Evolutionary conservation across 1,140 invertebrate species (phyloP).

Genomic region (Bombus difficillimus): DNA sequence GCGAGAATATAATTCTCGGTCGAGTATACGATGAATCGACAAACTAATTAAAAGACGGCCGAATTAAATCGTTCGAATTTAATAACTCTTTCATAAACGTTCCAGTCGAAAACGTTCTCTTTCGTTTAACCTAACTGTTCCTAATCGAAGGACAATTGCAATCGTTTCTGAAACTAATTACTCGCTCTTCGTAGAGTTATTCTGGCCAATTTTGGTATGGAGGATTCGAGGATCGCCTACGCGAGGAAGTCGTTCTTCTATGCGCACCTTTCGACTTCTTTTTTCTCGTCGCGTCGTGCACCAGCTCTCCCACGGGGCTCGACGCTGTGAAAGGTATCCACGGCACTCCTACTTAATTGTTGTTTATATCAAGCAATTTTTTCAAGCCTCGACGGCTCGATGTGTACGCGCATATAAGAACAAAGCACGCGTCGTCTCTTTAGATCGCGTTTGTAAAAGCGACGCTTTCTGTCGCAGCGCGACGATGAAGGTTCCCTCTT

Average conservation of each 20-base stretch:
- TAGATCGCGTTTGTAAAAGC: conserved; percentile 18
- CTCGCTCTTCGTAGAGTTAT: conserved; percentile 12
- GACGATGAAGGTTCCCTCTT: conserved; percentile 14
- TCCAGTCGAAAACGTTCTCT: conserved; percentile 11
- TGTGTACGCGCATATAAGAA: not conserved
- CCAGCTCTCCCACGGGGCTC: conserved; percentile 60
- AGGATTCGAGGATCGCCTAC: conserved; percentile 46
- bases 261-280: conserved; percentile 24
- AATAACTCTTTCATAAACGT: conserved; percentile 38
- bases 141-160: conserved; percentile 50
- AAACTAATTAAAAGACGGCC: conserved; percentile 13
- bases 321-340: conserved; percentile 56
- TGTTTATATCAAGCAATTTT: conserved; percentile 62
- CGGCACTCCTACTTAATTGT: conserved; percentile 64
- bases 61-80: conserved; percentile 37
- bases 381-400: conserved; percentile 29
- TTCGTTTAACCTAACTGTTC: conserved; percentile 29
- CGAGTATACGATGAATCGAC: conserved; percentile 25
- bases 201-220: conserved; percentile 49
- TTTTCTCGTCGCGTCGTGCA: conserved; percentile 17
- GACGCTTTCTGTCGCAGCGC: not conserved
- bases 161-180: conserved; percentile 51
- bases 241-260: conserved; percentile 5
- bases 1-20: conserved; percentile 15
- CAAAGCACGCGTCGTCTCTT: too few species aligned